phyloP scores from a whole-genome alignment of 2,888 invertebrate genomes.

The Leptodirus hochenwartii region DNA sequence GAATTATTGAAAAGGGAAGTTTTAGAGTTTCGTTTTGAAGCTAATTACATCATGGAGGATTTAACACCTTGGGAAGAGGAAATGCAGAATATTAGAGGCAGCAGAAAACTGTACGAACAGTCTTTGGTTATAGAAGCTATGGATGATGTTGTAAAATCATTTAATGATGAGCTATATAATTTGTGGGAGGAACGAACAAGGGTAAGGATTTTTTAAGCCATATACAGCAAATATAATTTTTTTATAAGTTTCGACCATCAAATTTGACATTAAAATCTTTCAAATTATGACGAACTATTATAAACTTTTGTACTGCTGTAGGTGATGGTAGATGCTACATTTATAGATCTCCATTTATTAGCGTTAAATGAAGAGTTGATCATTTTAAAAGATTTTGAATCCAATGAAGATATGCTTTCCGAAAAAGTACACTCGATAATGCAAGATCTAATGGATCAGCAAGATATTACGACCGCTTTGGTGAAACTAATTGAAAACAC shows the following conservation, averaged over 20 bases:
- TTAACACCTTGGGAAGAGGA: slow-evolving; percentile 38
- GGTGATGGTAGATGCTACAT: slow-evolving; percentile 36
- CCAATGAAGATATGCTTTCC: slow-evolving; percentile 43
- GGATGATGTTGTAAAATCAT: slow-evolving; percentile 36
- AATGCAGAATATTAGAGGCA: slow-evolving; percentile 18
- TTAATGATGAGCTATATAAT: slow-evolving; percentile 42
- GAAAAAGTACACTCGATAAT: slow-evolving; percentile 23
- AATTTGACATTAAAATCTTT: not conserved
- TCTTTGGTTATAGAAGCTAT: slow-evolving; percentile 41
- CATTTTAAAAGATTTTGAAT: slow-evolving; percentile 54
- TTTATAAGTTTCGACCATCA: not conserved
- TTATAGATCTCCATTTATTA: slow-evolving; percentile 43
- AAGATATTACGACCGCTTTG: slow-evolving; percentile 31
- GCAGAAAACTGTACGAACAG: slow-evolving; percentile 40
- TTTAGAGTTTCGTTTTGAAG: too few species aligned
- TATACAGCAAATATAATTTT: not conserved
- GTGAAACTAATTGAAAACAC: slow-evolving; percentile 33
- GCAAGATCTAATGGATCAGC: slow-evolving; percentile 29
- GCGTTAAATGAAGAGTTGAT: slow-evolving; percentile 56
- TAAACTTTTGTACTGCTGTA: slow-evolving; percentile 15
- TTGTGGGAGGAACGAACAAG: slow-evolving; percentile 36
- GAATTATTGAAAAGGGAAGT: too few species aligned
- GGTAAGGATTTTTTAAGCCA: not conserved
- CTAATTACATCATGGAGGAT: too few species aligned
- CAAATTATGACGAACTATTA: not conserved